Conservation (phyloP, 2,888 invertebrate species). For the Caenorhabditis sulstoni region DNA sequence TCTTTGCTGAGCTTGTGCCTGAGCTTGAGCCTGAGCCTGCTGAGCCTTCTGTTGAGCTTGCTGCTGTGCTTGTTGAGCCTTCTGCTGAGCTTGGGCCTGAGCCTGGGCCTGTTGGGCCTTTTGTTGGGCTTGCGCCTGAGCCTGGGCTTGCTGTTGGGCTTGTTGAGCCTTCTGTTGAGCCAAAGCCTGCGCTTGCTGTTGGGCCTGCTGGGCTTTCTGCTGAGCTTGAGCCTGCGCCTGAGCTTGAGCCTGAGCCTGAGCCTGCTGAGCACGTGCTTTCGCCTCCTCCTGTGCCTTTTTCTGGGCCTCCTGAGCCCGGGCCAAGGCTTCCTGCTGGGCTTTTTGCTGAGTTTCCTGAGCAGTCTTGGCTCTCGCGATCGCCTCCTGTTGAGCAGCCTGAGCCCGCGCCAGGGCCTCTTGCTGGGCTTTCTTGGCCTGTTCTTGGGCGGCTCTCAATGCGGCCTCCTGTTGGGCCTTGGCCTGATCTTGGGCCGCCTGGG, state of each 20-base stretch:
- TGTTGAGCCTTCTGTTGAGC: constrained; percentile 37
- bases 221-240: constrained; percentile 41
- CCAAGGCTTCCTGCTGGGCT: constrained; percentile 70
- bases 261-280: constrained; percentile 30
- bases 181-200: constrained; percentile 33
- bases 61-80: constrained; percentile 41
- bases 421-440: constrained; percentile 42
- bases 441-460: constrained; percentile 43
- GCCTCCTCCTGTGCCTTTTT: constrained; percentile 62
- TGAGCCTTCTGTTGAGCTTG: constrained; percentile 43
- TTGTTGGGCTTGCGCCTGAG: constrained; percentile 42
- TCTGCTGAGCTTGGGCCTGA: constrained; percentile 40
- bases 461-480: constrained; percentile 48
- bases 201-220: constrained; percentile 44
- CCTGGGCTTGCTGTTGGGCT: constrained; percentile 41
- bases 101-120: constrained; percentile 57
- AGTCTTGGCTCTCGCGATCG: background rate
- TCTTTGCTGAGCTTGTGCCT: constrained; percentile 22
- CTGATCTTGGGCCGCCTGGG: constrained; percentile 33
- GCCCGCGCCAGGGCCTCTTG: constrained; percentile 18
- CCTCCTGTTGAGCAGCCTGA: constrained; percentile 16
- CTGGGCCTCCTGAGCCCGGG: constrained; percentile 71
- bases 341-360: constrained; percentile 48
- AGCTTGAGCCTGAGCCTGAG: constrained; percentile 37
- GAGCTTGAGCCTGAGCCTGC: constrained; percentile 37